phyloP scores from a whole-genome alignment of 2,113 vertebrate species.

The Amphiprion percula region DNA sequence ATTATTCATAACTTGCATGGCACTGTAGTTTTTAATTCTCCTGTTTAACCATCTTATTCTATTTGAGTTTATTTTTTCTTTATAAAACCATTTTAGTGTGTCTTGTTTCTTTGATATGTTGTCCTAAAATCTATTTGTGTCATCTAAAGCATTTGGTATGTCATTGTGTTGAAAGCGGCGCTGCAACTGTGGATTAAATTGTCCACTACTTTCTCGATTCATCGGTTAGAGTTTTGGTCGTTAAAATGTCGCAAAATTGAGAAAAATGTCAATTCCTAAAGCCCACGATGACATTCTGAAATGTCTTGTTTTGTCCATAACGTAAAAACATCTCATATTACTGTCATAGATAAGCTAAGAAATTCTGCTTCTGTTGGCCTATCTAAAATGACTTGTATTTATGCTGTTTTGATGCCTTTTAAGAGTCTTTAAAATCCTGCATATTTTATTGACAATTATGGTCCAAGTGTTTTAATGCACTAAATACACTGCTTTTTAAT shows the following conservation, averaged over 20 bases:
- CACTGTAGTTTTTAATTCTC: not conserved
- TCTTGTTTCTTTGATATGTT: not conserved
- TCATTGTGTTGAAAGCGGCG: not conserved
- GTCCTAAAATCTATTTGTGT: not conserved
- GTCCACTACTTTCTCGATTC: no score
- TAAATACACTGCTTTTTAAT: conserved; percentile 13
- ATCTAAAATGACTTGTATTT: not conserved
- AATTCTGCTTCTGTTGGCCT: not conserved
- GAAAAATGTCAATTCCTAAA: no score
- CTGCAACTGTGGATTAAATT: no score
- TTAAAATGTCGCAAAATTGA: no score
- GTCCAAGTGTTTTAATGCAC: conserved; percentile 38
- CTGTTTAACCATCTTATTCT: not conserved
- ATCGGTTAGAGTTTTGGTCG: no score
- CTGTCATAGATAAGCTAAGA: no score
- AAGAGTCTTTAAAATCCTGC: conserved; percentile 11
- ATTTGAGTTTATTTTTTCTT: not conserved
- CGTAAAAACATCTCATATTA: no score
- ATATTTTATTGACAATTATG: conserved; percentile 4
- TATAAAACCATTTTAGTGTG: not conserved
- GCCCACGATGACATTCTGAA: no score
- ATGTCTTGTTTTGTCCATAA: no score
- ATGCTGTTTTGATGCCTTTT: conserved; percentile 7
- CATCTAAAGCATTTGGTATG: not conserved
- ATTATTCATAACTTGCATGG: not conserved